Percentiles rank a stretch among this genome's conserved stretches.
Conservation (phyloP, 2,888 invertebrate species). For the Macrosoma leucophasiata region DNA sequence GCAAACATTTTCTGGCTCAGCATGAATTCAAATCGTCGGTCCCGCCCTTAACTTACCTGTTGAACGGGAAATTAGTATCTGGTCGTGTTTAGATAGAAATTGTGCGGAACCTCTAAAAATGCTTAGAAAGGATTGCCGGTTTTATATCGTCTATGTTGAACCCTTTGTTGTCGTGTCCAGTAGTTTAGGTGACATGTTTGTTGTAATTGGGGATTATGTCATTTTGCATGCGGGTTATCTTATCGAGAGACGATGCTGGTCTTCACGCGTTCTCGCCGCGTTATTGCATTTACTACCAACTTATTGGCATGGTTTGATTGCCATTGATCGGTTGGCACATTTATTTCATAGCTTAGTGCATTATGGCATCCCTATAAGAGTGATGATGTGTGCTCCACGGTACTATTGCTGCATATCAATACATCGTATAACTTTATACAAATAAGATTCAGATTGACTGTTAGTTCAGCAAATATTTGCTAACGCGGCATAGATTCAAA, state of each 20-base stretch:
- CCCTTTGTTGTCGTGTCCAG: not conserved
- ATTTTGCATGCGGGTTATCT: too few relatives aligned
- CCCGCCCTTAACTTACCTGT: slow-evolving; percentile 7
- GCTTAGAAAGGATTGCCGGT: slow-evolving; percentile 2
- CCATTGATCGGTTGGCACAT: too few relatives aligned
- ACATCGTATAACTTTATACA: not conserved
- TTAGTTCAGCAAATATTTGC: too few relatives aligned
- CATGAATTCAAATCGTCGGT: slow-evolving; percentile 4
- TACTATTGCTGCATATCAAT: not conserved
- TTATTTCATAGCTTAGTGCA: not conserved
- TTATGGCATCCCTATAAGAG: not conserved
- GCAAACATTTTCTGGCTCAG: not conserved
- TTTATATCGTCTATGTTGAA: not conserved
- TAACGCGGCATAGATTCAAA: slow-evolving; percentile 5
- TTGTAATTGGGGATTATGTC: too few relatives aligned
- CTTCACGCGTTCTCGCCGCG: too few relatives aligned
- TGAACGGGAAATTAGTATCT: slow-evolving; percentile 7
- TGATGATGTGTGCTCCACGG: not conserved
- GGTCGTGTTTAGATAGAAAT: not conserved
- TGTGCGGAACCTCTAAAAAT: slow-evolving; percentile 5
- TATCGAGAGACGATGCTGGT: too few relatives aligned
- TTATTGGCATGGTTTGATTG: too few relatives aligned
- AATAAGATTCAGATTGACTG: too few relatives aligned
- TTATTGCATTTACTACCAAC: too few relatives aligned
- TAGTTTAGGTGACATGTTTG: too few relatives aligned